Conservation (phyloP, 2,113 vertebrate genomes). For the Podarcis raffonei region DNA sequence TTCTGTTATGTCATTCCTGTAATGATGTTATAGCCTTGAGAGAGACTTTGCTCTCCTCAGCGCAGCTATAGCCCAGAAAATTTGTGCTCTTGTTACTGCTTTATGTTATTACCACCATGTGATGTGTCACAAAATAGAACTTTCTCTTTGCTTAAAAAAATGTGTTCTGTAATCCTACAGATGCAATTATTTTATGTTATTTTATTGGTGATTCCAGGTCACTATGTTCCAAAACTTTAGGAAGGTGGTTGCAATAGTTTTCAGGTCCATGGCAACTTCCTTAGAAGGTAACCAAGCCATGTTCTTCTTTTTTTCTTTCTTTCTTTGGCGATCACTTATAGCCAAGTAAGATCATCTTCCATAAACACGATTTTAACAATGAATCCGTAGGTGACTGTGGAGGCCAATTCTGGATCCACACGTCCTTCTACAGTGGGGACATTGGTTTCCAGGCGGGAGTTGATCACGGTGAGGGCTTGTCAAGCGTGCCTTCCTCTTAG, state of each 20-base stretch:
- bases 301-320: no score
- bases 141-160: slow-evolving; percentile 13
- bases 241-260: not conserved
- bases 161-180: slow-evolving; percentile 7
- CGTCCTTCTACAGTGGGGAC: no score
- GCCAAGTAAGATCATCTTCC: no score
- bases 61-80: slow-evolving; percentile 26
- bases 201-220: not conserved
- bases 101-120: not conserved
- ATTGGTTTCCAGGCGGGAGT: no score
- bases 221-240: not conserved
- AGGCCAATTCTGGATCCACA: no score
- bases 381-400: no score
- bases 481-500: no score
- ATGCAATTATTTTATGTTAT: not conserved
- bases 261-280: not conserved
- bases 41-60: slow-evolving; percentile 37
- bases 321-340: no score
- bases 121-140: slow-evolving; percentile 9
- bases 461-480: no score
- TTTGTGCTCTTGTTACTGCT: slow-evolving; percentile 1
- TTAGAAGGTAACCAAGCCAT: not conserved
- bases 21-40: slow-evolving; percentile 53
- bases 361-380: no score
- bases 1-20: slow-evolving; percentile 30